A percentile compares a stretch with the other conserved stretches of the same genome.
phyloP scores from a whole-genome alignment of 2,113 vertebrate genomes.

The Rhinolophus sinicus region DNA sequence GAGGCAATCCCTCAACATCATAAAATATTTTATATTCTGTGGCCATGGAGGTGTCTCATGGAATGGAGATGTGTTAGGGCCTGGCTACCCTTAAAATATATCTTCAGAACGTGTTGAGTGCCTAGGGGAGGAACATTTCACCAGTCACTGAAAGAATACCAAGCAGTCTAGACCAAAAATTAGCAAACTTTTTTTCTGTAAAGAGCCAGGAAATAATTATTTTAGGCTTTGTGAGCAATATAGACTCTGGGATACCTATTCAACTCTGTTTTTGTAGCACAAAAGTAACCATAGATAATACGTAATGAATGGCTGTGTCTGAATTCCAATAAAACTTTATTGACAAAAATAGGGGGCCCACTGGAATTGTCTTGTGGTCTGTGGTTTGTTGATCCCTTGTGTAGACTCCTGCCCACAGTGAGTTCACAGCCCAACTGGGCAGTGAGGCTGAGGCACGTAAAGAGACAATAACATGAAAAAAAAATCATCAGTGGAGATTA shows the following conservation, averaged over 20 bases:
- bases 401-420: background rate
- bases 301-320: background rate
- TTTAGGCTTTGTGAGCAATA: background rate
- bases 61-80: fast-evolving
- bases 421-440: background rate
- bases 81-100: background rate
- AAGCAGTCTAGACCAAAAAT: background rate
- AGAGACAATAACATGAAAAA: background rate
- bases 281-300: background rate
- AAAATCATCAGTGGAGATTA: background rate
- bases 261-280: background rate
- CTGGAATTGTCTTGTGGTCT: background rate
- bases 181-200: background rate
- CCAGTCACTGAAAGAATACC: background rate
- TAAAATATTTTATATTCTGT: background rate
- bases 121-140: background rate
- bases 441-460: background rate
- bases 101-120: background rate
- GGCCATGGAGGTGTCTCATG: background rate
- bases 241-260: background rate
- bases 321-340: background rate
- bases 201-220: background rate
- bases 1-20: background rate
- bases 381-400: background rate
- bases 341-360: background rate